Base-by-base conservation (phyloP, 2,888 invertebrate genomes). In the Pollenia angustigena region DNA sequence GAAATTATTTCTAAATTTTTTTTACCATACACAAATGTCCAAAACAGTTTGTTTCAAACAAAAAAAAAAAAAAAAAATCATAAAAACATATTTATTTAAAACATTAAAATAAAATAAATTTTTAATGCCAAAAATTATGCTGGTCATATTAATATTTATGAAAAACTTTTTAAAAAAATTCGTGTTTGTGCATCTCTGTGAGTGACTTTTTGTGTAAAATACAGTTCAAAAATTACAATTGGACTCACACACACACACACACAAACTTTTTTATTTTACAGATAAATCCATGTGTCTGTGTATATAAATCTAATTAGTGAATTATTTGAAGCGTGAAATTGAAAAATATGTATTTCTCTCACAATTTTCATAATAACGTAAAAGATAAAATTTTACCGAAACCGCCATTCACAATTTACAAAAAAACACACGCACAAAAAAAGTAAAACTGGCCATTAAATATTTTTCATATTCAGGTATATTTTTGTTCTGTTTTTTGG, bases 261-360 rank as follows among this genome's bases (percentile, higher is more conserved):
- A 18, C 56, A 66, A 8, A 46, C 44, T 60, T 46, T 62, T 44
- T n/a, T 62, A 44, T 42, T 11, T 32, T 60, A n/a, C 48, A 68
- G 42, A 18, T 68, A 68, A 46, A 50, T 40, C 9, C 42, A 18
- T 16, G 16, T 23, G 11, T 64, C 12, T 60, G 8, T 16, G 14
- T 16, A 52, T 76, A 16, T 87, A 92, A 92, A 91, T 91, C 91
- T 92, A 92, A 92, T 92, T 92, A 92, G 91, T 91, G 91, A 90
- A 91, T 88, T 90, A 90, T 90, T 91, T 90, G 90, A 91, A 90
- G 92, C 92, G 90, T 92, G 91, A 92, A 92, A 92, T 92, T 91
- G 91, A 90, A 91, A 92, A 91, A 88, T 85, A 85, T 85, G 79
- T 75, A 74, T 85, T 85, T 85, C 68, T 23, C 84, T 79, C 66